A percentile compares a stretch with the other conserved stretches of the same genome.
Conservation (phyloP, 2,113 vertebrate genomes). For the Australoheros scitulus region DNA sequence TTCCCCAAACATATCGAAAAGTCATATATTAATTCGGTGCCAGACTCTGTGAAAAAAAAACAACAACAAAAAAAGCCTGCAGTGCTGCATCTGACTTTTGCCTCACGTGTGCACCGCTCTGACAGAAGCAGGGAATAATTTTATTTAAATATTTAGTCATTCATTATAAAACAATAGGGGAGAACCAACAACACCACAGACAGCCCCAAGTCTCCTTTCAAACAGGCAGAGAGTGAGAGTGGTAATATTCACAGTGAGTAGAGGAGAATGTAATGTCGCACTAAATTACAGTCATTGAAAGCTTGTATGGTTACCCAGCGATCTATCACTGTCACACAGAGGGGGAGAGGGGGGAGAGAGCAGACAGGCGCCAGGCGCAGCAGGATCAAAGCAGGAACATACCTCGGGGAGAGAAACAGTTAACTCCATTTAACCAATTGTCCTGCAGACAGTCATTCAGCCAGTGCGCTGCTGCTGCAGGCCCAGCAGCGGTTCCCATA, state of each 20-base stretch:
- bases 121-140: slow-evolving; percentile 65
- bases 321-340: slow-evolving; percentile 73
- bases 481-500: slow-evolving; percentile 51
- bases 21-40: neutral
- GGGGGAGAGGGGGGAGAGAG: slow-evolving; percentile 58
- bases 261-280: slow-evolving; percentile 70
- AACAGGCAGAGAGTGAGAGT: slow-evolving; percentile 46
- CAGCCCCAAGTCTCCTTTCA: slow-evolving; percentile 46
- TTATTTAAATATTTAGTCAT: slow-evolving; percentile 46
- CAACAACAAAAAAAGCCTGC: too few relatives aligned
- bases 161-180: slow-evolving; percentile 65
- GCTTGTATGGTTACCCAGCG: slow-evolving; percentile 70
- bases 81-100: too few relatives aligned
- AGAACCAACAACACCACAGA: slow-evolving; percentile 57
- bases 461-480: slow-evolving; percentile 49
- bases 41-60: neutral
- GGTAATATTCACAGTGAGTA: slow-evolving; percentile 63
- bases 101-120: slow-evolving; percentile 42
- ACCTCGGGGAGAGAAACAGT: slow-evolving; percentile 74
- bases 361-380: slow-evolving; percentile 79
- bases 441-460: slow-evolving; percentile 59
- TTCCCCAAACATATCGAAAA: neutral
- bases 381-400: slow-evolving; percentile 76
- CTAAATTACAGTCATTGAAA: slow-evolving; percentile 76
- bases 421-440: slow-evolving; percentile 75